These are phyloP conservation scores for Pseudotriccus pelzelni DNA, from an alignment of 2,797 vertebrate species.

Conservation along the genomic window DNA sequence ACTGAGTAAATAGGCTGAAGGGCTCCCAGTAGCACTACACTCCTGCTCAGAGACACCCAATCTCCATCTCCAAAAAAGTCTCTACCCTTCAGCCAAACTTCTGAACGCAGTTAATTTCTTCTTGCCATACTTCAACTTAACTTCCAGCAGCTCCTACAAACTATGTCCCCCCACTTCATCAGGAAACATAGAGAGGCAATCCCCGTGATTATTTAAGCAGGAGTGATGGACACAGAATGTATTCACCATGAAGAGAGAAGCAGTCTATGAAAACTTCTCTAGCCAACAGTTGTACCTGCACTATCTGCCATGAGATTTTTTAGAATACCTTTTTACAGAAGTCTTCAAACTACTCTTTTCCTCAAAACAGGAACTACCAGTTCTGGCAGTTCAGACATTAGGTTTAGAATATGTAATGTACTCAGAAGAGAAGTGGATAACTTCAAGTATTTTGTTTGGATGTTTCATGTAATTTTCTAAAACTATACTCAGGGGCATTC, in stretches of 20 bases:
- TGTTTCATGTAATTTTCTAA: background rate
- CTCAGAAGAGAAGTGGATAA: background rate
- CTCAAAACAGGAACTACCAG: constrained; percentile 31
- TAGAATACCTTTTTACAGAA: background rate
- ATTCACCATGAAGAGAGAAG: background rate
- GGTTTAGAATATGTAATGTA: background rate
- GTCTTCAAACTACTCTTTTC: background rate
- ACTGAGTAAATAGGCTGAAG: background rate
- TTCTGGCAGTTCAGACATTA: background rate
- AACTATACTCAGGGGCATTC: background rate
- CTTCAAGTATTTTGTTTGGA: background rate
- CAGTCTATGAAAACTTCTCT: background rate
- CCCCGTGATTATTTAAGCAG: background rate
- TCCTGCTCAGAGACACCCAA: background rate
- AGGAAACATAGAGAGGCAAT: background rate
- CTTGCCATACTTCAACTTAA: background rate
- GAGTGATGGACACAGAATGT: background rate
- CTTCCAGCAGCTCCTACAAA: background rate
- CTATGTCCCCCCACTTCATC: background rate
- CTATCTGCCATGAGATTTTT: background rate
- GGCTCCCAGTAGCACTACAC: background rate
- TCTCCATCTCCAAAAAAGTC: background rate
- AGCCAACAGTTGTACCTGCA: background rate
- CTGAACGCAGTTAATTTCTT: background rate
- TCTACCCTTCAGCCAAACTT: background rate